Evolutionary conservation across 2,888 invertebrate species (phyloP), one percentile per base, ranked within the genome.

Genomic region (Mesochorus sp.): DNA sequence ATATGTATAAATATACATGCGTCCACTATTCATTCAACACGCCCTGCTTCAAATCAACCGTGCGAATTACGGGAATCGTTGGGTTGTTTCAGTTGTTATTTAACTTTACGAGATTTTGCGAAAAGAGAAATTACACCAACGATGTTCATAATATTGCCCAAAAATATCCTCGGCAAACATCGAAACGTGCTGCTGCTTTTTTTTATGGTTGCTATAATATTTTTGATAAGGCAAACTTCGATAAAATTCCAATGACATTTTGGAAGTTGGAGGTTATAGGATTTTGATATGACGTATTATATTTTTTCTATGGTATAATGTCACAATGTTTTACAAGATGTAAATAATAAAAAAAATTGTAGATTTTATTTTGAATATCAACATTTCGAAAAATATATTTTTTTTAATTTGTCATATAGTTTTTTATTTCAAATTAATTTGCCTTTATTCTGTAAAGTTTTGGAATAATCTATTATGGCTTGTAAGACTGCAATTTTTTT

Each of bases 31-130:
- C 59, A 17, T 42, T 24, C 28, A 47, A 57, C 37, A 59, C 57
- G 28, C 59, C 49, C 59, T 34, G 59, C 51, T 59, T 31, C 70
- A 49, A 70, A 70, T 59, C 59, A 70, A 70, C 49, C 26, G 8
- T 8, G 37, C 5, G 49, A 59, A 70, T 51, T 59, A 49, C 19
- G 37, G 39, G 49, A 21, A 28, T 70, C 59, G 49, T 47, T 47
- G 26, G 42, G 14, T 42, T 47, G 17, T 37, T 70, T 59, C 8
- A 24, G 14, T 26, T 39, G 59, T 59, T 24, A 49, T 37, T 59
- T 31, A 31, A 68, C 26, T 59, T 39, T 59, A 37, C 39, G 47
- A 1, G 37, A 59, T 21, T 26, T 10, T 26, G 14, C 8, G 8
- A 39, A 39, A 59, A 31, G 47, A 31, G 19, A 49, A 24, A 49